phyloP scores from a whole-genome alignment of 2,113 vertebrate genomes.

The Pygoscelis adeliae region DNA sequence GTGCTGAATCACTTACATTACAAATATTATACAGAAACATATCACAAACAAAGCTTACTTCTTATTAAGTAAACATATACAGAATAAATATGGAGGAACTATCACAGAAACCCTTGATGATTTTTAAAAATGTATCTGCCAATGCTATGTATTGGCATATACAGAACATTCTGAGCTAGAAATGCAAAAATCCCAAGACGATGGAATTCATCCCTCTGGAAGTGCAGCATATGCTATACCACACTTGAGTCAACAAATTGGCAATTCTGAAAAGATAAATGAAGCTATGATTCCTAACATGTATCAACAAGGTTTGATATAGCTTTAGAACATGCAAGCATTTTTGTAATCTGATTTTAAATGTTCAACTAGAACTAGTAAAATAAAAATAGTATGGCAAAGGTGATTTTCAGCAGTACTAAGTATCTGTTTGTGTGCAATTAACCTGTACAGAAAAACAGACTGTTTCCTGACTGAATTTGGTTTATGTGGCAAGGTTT shows the following conservation, averaged over 20 bases:
- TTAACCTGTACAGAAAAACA: neutral
- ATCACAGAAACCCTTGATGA: neutral
- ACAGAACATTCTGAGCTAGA: neutral
- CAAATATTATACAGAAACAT: neutral
- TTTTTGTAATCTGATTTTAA: neutral
- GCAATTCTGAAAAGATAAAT: slow-evolving; percentile 18
- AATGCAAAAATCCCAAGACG: neutral
- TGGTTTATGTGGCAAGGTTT: neutral
- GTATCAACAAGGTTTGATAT: neutral
- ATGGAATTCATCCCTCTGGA: neutral
- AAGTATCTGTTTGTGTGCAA: neutral
- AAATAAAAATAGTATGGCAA: neutral
- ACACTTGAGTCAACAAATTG: slow-evolving; percentile 24
- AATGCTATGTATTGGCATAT: neutral
- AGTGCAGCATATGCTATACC: slow-evolving; percentile 13
- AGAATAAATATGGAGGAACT: neutral
- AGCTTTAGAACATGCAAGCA: neutral
- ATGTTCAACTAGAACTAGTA: neutral
- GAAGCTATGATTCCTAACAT: neutral
- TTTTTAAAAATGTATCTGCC: neutral
- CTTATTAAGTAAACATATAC: neutral
- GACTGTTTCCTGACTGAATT: neutral
- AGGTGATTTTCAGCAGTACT: neutral
- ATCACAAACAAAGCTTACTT: neutral
- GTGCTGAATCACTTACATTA: neutral